Conservation (phyloP, 2,113 vertebrate species). For the Myotis yumanensis region DNA sequence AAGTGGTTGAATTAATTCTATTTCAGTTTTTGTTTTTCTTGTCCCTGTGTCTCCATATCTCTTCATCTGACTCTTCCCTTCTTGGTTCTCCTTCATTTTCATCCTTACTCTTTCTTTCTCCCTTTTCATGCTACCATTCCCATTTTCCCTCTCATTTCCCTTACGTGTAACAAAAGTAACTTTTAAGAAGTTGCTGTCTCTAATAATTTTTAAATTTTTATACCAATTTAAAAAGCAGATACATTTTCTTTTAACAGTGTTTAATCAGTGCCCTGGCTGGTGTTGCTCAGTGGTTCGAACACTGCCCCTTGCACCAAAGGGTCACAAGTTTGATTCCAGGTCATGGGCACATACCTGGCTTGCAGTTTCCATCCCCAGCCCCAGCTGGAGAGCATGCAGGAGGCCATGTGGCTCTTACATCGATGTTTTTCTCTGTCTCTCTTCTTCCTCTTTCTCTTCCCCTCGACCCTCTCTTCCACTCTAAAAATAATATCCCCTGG, state of each 20-base stretch:
- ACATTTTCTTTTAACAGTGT: not conserved
- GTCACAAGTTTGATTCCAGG: no score
- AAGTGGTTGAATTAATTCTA: not conserved
- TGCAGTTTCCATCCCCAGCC: no score
- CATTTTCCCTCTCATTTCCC: not conserved
- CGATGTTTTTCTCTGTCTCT: no score
- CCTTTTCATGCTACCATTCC: not conserved
- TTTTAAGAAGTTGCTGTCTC: not conserved
- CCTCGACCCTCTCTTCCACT: no score
- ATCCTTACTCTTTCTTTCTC: not conserved
- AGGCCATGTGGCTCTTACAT: no score
- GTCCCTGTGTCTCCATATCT: not conserved
- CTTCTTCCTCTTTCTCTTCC: no score
- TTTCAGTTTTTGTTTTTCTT: not conserved
- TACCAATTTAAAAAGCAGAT: not conserved
- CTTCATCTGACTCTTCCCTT: not conserved
- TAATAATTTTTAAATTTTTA: constrained; percentile 2
- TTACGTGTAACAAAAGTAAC: not conserved
- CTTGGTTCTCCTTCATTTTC: not conserved
- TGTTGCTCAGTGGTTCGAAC: no score
- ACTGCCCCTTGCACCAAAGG: no score
- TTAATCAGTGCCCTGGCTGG: not conserved
- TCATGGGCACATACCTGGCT: no score
- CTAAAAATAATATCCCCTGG: no score
- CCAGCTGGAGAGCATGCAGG: no score